Base-by-base conservation (phyloP, 2,113 vertebrate genomes). In the Clarias gariepinus region DNA sequence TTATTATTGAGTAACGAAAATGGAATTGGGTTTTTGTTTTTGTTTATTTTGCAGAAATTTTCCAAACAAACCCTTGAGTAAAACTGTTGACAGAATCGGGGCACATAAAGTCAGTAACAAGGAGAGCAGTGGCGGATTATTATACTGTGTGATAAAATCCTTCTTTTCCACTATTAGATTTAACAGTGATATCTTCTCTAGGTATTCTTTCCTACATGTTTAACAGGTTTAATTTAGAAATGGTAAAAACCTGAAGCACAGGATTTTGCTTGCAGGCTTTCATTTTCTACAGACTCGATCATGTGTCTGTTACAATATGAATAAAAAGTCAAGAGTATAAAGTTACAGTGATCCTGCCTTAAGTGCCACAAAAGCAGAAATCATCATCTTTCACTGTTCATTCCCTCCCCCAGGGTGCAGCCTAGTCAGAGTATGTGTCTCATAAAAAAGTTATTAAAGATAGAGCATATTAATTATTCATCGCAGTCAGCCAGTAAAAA, bases 401-500 rank as follows among this genome's bases (percentile, higher is more conserved):
- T 85, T 81, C 69, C 60, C 66, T 83, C 69, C 84, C 81, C 33
- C 16, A 66, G 74, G 83, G 84, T 61, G 86, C 16, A 73, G 61
- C 66, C 19, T 33, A 78, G 80, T 88, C 81, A 86, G 86, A 76
- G 47, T 87, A 87, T 89, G 88, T 78, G 74, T 52, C 88, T 89
- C 82, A 91, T 90, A 90, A 86, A 90, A 87, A 47, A 89, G 84
- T 85, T 66, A 87, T 89, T 91, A 86, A 90, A 87, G 66, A 88
- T 82, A 74, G 84, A 86, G 85, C 55, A 77, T 82, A 83, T 91
- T 87, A 88, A 90, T 90, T 90, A 90, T 90, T 91, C 55, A 88
- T 87, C 33, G 47, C 55, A 85, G 85, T 82, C 81, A 82, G 81
- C 81, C 77, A 74, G 64, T 85, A 61, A 81, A 81, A 87, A 25